Base-by-base conservation (phyloP, 1,140 invertebrate species). In the Drosophila orosa region DNA sequence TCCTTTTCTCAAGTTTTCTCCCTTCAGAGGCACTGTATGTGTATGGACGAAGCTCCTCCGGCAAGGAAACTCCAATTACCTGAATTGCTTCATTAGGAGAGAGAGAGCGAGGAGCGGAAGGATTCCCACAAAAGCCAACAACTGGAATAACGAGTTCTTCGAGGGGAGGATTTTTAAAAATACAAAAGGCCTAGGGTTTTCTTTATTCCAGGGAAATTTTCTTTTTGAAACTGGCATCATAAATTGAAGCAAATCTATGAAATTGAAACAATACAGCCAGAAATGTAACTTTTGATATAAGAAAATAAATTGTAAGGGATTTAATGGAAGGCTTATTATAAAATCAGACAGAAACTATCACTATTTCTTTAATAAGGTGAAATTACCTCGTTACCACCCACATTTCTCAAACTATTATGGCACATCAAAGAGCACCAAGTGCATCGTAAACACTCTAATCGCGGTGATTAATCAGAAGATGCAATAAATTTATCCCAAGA, bases 31-130 rank as follows among this genome's bases (percentile, higher is more conserved):
- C 55, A 44, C 50, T 58, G 13, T 44, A 62, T 22, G 47, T 31
- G 15, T 22, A 9, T 15, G 2, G 19, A 24, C 22, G 40, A 68
- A 68, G 39, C 39, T 55, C 47, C 19, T 13, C 25, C 7, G 10
- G 35, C 40, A 27, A 24, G 35, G 56, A 3, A 47, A 67, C 42
- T 73, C 48, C 35, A 66, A 77, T 71, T 50, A 65, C 52, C 39
- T 80, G 75, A 86, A 85, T 85, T 76, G 69, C 81, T 86, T 86
- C 72, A 86, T 86, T 87, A 73, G 52, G 52, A 37, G 19, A 62
- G 27, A 44, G 17, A 22, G 45, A 12, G n/a, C 1, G 13, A 45
- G 69, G 31, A 37, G 39, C 39, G 35, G 24, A 74, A 67, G 73
- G 73, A 58, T 76, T 76, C 61, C 12, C 62, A 75, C 61, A 75